These are phyloP conservation scores for Ectemnius cavifrons DNA, from an alignment of 2,888 invertebrate genomes.

Conservation along the genomic window DNA sequence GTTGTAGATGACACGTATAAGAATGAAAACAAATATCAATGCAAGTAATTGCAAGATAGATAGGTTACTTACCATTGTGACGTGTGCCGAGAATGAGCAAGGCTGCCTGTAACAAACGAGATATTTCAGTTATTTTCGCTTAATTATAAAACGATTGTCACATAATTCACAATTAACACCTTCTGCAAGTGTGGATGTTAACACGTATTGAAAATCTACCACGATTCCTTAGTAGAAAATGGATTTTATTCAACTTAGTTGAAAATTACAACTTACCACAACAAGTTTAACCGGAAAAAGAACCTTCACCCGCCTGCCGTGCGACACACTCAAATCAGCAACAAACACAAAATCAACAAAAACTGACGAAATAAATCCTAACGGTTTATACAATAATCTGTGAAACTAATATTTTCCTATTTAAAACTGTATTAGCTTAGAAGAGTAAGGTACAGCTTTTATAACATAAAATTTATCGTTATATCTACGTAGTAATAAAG, in stretches of 20 bases:
- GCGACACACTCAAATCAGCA: conserved; percentile 39
- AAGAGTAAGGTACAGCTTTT: too few relatives aligned
- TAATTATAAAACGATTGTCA: conserved; percentile 18
- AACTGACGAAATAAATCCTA: neutral
- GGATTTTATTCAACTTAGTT: conserved; percentile 18
- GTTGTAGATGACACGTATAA: too few relatives aligned
- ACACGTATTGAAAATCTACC: neutral
- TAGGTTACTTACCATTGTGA: conserved; percentile 35
- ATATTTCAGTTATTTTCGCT: neutral
- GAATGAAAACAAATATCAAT: too few relatives aligned
- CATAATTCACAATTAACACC: neutral
- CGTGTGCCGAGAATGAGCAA: neutral
- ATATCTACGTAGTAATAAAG: too few relatives aligned
- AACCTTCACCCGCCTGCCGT: neutral
- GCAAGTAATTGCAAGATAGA: neutral
- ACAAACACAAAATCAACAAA: conserved; percentile 2
- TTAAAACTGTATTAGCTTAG: too few relatives aligned
- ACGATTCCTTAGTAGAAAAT: conserved; percentile 22
- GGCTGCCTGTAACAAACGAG: conserved; percentile 32
- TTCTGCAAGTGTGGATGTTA: neutral
- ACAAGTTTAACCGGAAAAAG: conserved; percentile 39
- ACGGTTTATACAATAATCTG: too few relatives aligned
- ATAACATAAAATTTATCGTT: too few relatives aligned
- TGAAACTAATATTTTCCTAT: too few relatives aligned
- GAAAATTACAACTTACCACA: conserved; percentile 23